Evolutionary conservation across 2,113 vertebrate genomes (phyloP).

Genomic region (Oncorhynchus masou): DNA sequence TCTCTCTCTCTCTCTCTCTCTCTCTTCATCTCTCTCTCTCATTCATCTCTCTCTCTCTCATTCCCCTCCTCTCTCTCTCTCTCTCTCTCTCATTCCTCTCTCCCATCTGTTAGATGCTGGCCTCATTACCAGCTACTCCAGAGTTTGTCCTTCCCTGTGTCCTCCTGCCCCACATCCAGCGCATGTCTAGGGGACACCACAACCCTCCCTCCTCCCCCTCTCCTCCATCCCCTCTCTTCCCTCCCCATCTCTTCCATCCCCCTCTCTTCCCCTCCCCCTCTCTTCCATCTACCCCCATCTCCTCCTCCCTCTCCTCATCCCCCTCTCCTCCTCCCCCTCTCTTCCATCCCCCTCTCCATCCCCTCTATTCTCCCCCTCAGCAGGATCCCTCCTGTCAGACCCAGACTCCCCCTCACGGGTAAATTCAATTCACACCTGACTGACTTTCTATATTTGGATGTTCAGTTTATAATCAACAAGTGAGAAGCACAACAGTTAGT

Average conservation of each 20-base stretch:
- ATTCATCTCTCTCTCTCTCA: background rate
- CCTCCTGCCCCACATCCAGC: constrained; percentile 41
- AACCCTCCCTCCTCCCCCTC: background rate
- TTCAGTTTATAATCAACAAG: background rate
- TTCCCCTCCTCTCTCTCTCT: background rate
- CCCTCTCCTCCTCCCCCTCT: background rate
- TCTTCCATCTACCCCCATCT: background rate
- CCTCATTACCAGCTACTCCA: constrained; percentile 58
- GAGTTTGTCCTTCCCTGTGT: constrained; percentile 54
- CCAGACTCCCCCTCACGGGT: background rate
- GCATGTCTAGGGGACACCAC: constrained; percentile 30
- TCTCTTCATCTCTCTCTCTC: background rate
- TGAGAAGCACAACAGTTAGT: background rate
- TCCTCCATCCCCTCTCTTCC: background rate
- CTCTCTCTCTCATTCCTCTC: constrained; percentile 1
- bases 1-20: background rate
- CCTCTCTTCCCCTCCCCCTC: background rate
- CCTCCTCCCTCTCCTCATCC: too few relatives aligned
- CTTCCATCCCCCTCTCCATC: background rate
- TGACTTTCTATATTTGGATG: background rate
- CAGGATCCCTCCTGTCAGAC: background rate
- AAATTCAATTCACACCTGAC: background rate
- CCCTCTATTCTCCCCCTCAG: background rate
- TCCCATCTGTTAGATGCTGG: constrained; percentile 55
- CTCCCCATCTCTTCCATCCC: background rate